Base-by-base conservation (phyloP, 1,140 invertebrate species). In the Diachasma alloeum region DNA sequence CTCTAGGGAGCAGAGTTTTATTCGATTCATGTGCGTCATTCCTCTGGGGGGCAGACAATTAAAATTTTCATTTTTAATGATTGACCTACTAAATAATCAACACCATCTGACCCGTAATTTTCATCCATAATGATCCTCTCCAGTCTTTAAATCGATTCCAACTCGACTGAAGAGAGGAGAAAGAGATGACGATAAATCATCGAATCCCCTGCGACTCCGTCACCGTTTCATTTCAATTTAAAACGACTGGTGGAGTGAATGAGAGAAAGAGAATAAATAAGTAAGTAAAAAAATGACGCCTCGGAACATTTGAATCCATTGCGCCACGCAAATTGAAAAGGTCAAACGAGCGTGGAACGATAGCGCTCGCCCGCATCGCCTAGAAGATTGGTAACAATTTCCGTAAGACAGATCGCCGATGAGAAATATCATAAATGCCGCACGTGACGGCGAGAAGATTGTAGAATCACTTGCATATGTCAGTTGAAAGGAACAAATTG, bases 341-440 rank as follows among this genome's bases (percentile, higher is more conserved):
- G 74, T 76, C 74, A 76, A 76, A 76, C 74, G 74, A 76, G 66
- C 74, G 74, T 76, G 74, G 74, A 76, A 76, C 74, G 74, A 76
- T 76, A 76, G 74, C 46, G 42, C 69, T 76, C 59, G 68, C 74
- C 74, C 74, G 68, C 74, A 76, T 76, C 74, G 31, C 37, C 59
- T 63, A 22, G 36, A 76, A 76, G 74, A 76, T 76, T 76, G 74
- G 68, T 76, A 70, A 63, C 74, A 76, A 76, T 76, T 76, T 76
- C 74, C 74, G 74, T 76, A 76, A 76, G 74, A 76, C 67, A 71
- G 68, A 76, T 71, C 74, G 48, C 67, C 74, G 74, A 76, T 76
- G 74, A 76, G 74, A 76, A 76, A 63, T 71, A 76, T 76, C 63
- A 76, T 76, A 76, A 76, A 76, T 76, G 68, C 74, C 74, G 46